Base-by-base conservation (phyloP, 2,888 invertebrate genomes). In the Drosophila prostipennis region DNA sequence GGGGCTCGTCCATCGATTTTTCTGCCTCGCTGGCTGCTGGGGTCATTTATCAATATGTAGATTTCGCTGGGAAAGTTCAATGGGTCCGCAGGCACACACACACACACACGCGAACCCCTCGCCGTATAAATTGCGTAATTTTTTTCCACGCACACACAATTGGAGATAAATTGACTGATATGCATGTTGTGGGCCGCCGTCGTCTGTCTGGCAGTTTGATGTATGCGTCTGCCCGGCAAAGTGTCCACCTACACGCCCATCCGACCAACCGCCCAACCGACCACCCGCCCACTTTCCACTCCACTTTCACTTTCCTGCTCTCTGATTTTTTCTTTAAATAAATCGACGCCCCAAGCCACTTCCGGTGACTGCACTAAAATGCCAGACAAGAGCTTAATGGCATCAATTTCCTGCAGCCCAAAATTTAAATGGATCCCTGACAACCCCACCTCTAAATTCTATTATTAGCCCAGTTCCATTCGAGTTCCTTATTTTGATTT, bases 21-120 rank as follows among this genome's bases (percentile, higher is more conserved):
- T 73, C 64, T 75, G 80, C 72, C 65, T 56, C 70, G 46, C 37
- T 39, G 60, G 55, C 19, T 46, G 49, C 65, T 55, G 52, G 69
- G 86, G 76, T 80, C 84, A 83, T 84, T 83, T 83, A 84, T 83
- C 82, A 84, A 86, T 84, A 82, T 82, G 82, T 80, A 86, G 85
- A 82, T 82, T 80, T 74, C 55, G 49, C 69, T 16, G 69, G 58
- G 52, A 70, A 77, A 83, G 80, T 83, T 83, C 83, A 80, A 70
- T 80, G 78, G 75, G 80, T 51, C 46, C 68, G 52, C 63, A 72
- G 54, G 64, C 69, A 54, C 57, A 58, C 65, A 46, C 51, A 36
- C 74, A 61, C 13, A 54, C 42, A n/a, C 36, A 36, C 43, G 48
- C 23, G 48, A 40, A 48, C 32, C 26, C 46, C 34, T 39, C 70